phyloP scores from a whole-genome alignment of 2,113 vertebrate species.

The Dipodomys ordii region DNA sequence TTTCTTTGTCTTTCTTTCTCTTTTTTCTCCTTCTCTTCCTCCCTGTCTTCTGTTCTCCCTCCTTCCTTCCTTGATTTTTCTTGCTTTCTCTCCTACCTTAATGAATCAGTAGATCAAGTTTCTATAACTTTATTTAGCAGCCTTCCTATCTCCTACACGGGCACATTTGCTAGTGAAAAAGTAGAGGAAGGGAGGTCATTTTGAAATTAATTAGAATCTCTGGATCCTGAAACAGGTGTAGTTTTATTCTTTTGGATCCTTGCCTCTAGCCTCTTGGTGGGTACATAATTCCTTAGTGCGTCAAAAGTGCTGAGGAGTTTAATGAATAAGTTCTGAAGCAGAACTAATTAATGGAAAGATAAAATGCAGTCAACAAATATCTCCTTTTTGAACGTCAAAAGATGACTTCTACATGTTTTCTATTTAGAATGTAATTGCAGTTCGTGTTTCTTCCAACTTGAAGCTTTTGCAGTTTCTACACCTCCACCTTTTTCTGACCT shows the following conservation, averaged over 20 bases:
- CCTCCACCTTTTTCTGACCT: slow-evolving; percentile 65
- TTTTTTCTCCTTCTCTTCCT: no score
- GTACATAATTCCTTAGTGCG: slow-evolving; percentile 59
- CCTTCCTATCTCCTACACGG: not conserved
- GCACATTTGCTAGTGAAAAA: slow-evolving; percentile 16
- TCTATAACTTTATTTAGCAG: not conserved
- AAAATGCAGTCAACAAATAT: slow-evolving; percentile 63
- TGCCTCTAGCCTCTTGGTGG: slow-evolving; percentile 55
- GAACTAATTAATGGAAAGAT: slow-evolving; percentile 68
- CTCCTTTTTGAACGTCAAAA: slow-evolving; percentile 49
- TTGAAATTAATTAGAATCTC: slow-evolving; percentile 69
- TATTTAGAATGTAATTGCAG: slow-evolving; percentile 73
- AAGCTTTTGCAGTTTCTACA: slow-evolving; percentile 68
- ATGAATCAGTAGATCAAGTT: not conserved
- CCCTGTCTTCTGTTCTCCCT: not conserved
- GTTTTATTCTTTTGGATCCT: slow-evolving; percentile 63
- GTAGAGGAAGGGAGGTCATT: slow-evolving; percentile 30
- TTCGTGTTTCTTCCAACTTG: slow-evolving; percentile 63
- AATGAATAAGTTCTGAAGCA: slow-evolving; percentile 60
- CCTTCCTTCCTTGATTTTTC: not conserved
- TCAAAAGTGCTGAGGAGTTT: slow-evolving; percentile 66
- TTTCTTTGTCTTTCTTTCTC: not conserved
- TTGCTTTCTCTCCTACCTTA: not conserved
- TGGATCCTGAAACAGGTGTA: slow-evolving; percentile 55
- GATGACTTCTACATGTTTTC: slow-evolving; percentile 60